Conservation (phyloP, 2,888 invertebrate species). For the Drosophila engyochracea region DNA sequence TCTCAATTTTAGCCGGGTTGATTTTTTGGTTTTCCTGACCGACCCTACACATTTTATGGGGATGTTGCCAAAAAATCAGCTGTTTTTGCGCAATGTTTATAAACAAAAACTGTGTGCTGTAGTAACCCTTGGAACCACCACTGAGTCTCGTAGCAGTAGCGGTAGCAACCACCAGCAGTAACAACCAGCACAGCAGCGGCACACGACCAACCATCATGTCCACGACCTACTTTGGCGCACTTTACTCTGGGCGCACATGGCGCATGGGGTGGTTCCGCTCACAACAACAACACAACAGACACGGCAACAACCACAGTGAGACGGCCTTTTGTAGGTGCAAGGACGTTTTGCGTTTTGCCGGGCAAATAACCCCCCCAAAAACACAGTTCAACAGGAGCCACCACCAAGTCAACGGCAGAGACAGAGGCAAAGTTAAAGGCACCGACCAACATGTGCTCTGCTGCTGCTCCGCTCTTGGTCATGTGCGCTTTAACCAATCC, state of each 20-base stretch:
- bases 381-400: constrained; percentile 38
- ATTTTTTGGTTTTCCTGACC: constrained; percentile 41
- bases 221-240: constrained; percentile 80
- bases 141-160: constrained; percentile 45
- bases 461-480: constrained; percentile 62
- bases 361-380: constrained; percentile 62
- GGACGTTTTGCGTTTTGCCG: constrained; percentile 66
- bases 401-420: constrained; percentile 39
- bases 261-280: constrained; percentile 82
- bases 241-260: constrained; percentile 72
- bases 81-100: constrained; percentile 79
- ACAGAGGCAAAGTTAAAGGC: constrained; percentile 32
- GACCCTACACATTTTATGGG: constrained; percentile 57
- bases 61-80: constrained; percentile 78
- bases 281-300: constrained; percentile 62
- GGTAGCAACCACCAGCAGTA: constrained; percentile 43
- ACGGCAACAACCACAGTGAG: constrained; percentile 11
- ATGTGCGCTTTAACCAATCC: constrained; percentile 62
- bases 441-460: constrained; percentile 55
- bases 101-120: constrained; percentile 66
- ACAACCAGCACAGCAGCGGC: constrained; percentile 22
- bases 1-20: constrained; percentile 22
- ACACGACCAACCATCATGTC: constrained; percentile 56
- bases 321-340: constrained; percentile 76
- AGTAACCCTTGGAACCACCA: constrained; percentile 81